These are phyloP conservation scores for Drosophila ustulata DNA, from an alignment of 2,888 invertebrate genomes.

Conservation along the genomic window DNA sequence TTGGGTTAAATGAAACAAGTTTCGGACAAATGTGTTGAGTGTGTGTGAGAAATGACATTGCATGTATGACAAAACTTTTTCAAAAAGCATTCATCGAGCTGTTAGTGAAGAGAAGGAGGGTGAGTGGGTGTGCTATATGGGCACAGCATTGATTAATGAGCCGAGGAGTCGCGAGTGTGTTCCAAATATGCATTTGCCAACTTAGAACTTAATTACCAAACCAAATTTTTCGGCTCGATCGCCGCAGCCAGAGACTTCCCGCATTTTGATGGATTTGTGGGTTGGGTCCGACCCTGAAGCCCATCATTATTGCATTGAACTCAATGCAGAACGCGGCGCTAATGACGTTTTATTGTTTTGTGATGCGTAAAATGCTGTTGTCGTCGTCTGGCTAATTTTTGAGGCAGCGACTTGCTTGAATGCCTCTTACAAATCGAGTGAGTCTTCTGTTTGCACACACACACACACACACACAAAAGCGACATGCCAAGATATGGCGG, in stretches of 20 bases:
- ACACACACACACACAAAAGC: background rate
- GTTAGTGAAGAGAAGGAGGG: background rate
- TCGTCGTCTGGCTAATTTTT: constrained; percentile 51
- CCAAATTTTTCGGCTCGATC: constrained; percentile 55
- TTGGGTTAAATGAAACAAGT: constrained; percentile 45
- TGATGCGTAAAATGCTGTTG: constrained; percentile 70
- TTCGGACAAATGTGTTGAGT: constrained; percentile 66
- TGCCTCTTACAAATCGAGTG: constrained; percentile 54
- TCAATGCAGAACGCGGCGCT: constrained; percentile 56
- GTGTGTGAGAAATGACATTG: constrained; percentile 69
- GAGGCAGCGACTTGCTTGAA: constrained; percentile 63
- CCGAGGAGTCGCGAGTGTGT: constrained; percentile 25
- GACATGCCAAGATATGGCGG: background rate
- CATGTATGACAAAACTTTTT: constrained; percentile 74
- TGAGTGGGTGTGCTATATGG: constrained; percentile 32
- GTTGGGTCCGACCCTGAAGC: constrained; percentile 52
- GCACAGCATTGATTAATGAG: constrained; percentile 69
- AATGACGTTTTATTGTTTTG: constrained; percentile 76
- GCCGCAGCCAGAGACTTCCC: constrained; percentile 56
- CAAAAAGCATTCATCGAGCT: constrained; percentile 37
- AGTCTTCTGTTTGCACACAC: constrained; percentile 34
- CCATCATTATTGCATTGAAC: constrained; percentile 17
- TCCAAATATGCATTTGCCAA: constrained; percentile 52
- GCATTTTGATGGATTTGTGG: constrained; percentile 72
- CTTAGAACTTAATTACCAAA: constrained; percentile 74